phyloP scores from a whole-genome alignment of 2,888 invertebrate genomes.

The Dichetophora obliterata region DNA sequence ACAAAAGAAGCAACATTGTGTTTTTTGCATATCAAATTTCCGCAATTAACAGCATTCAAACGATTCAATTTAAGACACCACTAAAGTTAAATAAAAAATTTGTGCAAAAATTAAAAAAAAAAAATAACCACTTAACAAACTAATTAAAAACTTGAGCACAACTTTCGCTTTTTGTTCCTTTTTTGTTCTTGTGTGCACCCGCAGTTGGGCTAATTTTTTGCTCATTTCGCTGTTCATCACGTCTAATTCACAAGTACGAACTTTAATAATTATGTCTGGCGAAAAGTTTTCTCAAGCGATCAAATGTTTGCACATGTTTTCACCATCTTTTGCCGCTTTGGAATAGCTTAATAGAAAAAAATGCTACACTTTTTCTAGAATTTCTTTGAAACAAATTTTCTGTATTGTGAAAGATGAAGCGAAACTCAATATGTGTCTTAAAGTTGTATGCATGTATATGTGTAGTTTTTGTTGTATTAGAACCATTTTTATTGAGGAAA shows the following conservation, averaged over 20 bases:
- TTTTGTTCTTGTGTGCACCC: background rate
- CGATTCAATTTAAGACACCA: no score
- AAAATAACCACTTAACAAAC: constrained; percentile 11
- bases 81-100: background rate
- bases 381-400: background rate
- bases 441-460: no score
- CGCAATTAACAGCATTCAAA: no score
- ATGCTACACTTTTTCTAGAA: background rate
- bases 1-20: no score
- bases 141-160: constrained; percentile 9
- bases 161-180: background rate
- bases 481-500: no score
- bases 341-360: background rate
- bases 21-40: no score
- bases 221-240: background rate
- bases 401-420: background rate
- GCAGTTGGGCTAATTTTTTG: background rate
- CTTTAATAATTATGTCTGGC: constrained; percentile 35
- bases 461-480: no score
- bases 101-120: background rate
- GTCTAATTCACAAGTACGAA: constrained; percentile 13
- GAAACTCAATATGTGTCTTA: no score
- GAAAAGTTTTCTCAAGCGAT: constrained; percentile 30
- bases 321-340: constrained; percentile 15
- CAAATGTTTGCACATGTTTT: constrained; percentile 36